Evolutionary conservation across 2,113 vertebrate species (phyloP).

Genomic region (Peromyscus polionotus): DNA sequence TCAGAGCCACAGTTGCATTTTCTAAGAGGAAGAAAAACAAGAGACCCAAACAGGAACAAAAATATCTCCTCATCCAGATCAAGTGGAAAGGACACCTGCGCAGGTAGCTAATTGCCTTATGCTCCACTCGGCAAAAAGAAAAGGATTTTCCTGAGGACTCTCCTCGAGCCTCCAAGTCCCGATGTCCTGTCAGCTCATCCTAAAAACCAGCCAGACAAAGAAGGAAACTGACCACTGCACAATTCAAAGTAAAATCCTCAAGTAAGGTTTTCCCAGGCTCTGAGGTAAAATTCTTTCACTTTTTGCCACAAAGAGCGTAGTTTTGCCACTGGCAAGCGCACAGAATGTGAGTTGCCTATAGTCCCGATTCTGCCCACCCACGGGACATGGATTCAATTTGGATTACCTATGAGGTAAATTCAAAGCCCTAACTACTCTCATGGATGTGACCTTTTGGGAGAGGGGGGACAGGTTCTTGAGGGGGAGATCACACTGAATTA

Average conservation of each 20-base stretch:
- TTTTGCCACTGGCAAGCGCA: not conserved
- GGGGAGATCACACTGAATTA: not conserved
- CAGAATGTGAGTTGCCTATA: not conserved
- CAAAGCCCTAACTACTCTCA: not conserved
- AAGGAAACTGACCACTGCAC: not conserved
- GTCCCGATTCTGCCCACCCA: not conserved
- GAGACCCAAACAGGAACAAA: not conserved
- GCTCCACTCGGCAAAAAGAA: accelerated
- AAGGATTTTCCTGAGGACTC: not conserved
- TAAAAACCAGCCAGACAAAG: not conserved
- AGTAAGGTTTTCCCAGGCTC: not conserved
- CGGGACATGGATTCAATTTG: not conserved
- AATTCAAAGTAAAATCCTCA: not conserved
- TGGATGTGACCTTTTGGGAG: not conserved
- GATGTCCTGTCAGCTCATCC: not conserved
- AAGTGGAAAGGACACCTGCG: not conserved
- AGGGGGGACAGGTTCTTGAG: not conserved
- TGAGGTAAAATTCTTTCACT: not conserved
- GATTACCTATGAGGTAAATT: not conserved
- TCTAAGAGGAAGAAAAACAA: not conserved
- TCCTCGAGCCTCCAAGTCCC: accelerated
- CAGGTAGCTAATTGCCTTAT: not conserved
- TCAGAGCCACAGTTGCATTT: not conserved
- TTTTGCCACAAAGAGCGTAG: not conserved
- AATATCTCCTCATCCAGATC: not conserved